Percentiles rank a stretch among this genome's conserved stretches.
phyloP scores from a whole-genome alignment of 2,888 invertebrate genomes.

The Epinotia bilunana region DNA sequence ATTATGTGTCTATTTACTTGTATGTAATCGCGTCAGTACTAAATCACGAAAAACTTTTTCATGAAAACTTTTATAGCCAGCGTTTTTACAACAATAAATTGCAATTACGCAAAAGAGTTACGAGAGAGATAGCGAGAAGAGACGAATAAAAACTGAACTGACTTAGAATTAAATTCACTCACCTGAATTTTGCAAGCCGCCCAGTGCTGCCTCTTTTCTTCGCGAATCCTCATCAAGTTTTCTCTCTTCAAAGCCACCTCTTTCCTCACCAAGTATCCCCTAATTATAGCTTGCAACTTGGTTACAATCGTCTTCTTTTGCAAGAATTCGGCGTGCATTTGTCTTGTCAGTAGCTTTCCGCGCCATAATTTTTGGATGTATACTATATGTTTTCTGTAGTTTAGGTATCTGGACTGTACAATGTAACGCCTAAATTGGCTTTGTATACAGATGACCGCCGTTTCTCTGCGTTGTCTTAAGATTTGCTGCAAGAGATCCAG shows the following conservation, averaged over 20 bases:
- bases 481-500: slow-evolving; percentile 49
- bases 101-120: no score
- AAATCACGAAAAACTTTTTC: no score
- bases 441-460: slow-evolving; percentile 68
- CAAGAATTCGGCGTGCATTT: slow-evolving; percentile 65
- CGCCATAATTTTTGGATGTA: slow-evolving; percentile 74
- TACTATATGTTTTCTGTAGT: slow-evolving; percentile 60
- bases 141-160: no score
- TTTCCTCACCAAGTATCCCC: slow-evolving; percentile 80
- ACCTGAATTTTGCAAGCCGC: slow-evolving; percentile 88
- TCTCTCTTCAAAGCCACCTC: slow-evolving; percentile 75
- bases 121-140: no score
- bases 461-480: slow-evolving; percentile 54
- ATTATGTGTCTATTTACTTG: no score
- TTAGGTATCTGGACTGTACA: slow-evolving; percentile 59
- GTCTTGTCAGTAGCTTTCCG: slow-evolving; percentile 68
- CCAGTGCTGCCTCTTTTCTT: slow-evolving; percentile 68
- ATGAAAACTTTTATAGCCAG: no score
- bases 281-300: slow-evolving; percentile 73
- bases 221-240: slow-evolving; percentile 68
- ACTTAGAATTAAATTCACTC: slow-evolving; percentile 41
- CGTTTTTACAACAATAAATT: no score
- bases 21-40: no score
- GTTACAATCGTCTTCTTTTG: slow-evolving; percentile 64
- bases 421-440: slow-evolving; percentile 68